Evolutionary conservation across 2,113 vertebrate species (phyloP), one percentile per base, ranked within the genome.

Genomic region (Falco punctatus): DNA sequence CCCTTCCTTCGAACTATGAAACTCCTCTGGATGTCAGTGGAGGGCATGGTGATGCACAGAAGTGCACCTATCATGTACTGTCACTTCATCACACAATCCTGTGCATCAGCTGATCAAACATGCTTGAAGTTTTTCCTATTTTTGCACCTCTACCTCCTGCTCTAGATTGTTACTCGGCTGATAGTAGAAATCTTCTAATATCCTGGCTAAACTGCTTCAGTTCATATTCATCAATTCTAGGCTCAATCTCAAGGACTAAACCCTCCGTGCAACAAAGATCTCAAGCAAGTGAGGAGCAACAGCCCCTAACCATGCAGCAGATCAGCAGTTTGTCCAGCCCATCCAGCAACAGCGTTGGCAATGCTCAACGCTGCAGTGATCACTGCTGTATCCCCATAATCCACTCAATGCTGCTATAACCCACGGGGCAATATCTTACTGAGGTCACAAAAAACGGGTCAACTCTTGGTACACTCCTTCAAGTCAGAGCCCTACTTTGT

Each of bases 121-220:
- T 0, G 5, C 32, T 61, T 78, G 5, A 72, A 10, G 26, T 44
- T n/a, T 55, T n/a, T 32, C 65, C n/a, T 67, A 0, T 0, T 91
- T 78, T 40, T 44, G 20, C 52, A 38, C 30, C 27, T 61, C 64
- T 42, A 24, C 57, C 49, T 59, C 64, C 52, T 38, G 33, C 58
- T 81, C 58, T 22, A 71, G 32, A 27, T 1, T 32, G 18, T 66
- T 59, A 11, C 18, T 35, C 24, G 51, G 70, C 77, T 66, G 26
- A 71, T 11, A 52, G 65, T 6, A 49, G 18, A 65, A 54, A 65
- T 28, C 44, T 40, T 75, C 33, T 27, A 32, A 70, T 8, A 75
- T 8, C 10, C 20, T 52, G 24, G 49, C 33, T 70, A 62, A 72
- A 83, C 0, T 6, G 59, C 67, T 28, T 40, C 15, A 46, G 51